Conservation (phyloP, 2,113 vertebrate genomes). For the Menura novaehollandiae region DNA sequence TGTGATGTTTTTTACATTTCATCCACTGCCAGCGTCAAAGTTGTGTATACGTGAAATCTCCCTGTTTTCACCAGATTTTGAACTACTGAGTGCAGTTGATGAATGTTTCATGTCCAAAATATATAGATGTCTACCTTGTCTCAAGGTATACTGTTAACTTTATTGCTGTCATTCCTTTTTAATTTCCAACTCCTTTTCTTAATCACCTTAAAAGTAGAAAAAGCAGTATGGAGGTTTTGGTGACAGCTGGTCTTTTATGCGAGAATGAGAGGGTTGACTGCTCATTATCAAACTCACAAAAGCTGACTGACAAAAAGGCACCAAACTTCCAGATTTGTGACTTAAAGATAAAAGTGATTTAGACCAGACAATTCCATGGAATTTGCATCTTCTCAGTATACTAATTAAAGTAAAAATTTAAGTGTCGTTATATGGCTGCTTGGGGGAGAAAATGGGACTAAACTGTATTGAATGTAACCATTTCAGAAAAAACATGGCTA, state of each 20-base stretch:
- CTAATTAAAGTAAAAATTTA: neutral
- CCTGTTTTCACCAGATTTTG: neutral
- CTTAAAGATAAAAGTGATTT: neutral
- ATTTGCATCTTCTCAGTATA: neutral
- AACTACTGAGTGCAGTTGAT: neutral
- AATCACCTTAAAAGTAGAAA: neutral
- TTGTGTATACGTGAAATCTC: neutral
- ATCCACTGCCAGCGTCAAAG: neutral
- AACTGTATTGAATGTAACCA: neutral
- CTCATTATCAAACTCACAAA: neutral
- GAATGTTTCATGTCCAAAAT: neutral
- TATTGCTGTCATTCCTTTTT: neutral
- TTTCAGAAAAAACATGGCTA: neutral
- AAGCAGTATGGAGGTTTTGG: neutral
- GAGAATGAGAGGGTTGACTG: neutral
- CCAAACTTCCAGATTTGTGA: neutral
- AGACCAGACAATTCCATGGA: neutral
- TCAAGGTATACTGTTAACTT: neutral
- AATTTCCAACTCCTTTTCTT: neutral
- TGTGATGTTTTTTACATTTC: neutral
- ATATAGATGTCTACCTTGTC: neutral
- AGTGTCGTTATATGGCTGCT: neutral
- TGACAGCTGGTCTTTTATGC: neutral
- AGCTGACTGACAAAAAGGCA: neutral
- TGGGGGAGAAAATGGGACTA: neutral